Conservation (phyloP, 2,797 vertebrate genomes). For the Sparidentex hasta region DNA sequence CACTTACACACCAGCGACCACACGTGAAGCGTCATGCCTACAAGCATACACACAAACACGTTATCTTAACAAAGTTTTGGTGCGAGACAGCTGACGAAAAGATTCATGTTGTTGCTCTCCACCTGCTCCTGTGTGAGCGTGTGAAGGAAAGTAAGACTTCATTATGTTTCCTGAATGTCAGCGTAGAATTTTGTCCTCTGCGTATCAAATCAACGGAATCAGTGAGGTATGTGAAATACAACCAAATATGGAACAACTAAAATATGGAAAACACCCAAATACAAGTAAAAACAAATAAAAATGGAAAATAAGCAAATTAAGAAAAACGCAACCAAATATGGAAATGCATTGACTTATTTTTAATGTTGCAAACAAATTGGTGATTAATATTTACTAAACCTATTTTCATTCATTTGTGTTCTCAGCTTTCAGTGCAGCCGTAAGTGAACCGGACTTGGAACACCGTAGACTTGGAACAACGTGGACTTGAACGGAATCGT, state of each 20-base stretch:
- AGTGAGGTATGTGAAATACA: neutral
- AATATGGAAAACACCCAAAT: neutral
- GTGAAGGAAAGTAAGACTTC: neutral
- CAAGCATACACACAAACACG: constrained; percentile 19
- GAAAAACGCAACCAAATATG: too few relatives aligned
- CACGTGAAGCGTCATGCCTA: constrained; percentile 5
- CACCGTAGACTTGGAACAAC: accelerated
- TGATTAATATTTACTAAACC: neutral
- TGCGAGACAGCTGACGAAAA: neutral
- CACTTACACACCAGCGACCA: constrained; percentile 12
- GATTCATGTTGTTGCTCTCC: neutral
- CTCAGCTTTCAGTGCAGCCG: neutral
- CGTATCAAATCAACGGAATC: neutral
- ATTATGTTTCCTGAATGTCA: neutral
- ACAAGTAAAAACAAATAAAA: neutral
- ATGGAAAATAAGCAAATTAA: neutral
- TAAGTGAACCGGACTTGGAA: neutral
- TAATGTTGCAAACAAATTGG: neutral
- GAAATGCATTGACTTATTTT: neutral
- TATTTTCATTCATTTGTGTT: too few relatives aligned
- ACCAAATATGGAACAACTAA: neutral
- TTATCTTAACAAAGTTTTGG: constrained; percentile 7
- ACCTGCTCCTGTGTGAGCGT: neutral
- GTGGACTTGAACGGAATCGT: neutral
- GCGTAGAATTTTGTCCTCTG: neutral